A percentile compares a stretch with the other conserved stretches of the same genome.
Evolutionary conservation across 2,888 invertebrate species (phyloP).

Genomic region (Hypercompe scribonia): DNA sequence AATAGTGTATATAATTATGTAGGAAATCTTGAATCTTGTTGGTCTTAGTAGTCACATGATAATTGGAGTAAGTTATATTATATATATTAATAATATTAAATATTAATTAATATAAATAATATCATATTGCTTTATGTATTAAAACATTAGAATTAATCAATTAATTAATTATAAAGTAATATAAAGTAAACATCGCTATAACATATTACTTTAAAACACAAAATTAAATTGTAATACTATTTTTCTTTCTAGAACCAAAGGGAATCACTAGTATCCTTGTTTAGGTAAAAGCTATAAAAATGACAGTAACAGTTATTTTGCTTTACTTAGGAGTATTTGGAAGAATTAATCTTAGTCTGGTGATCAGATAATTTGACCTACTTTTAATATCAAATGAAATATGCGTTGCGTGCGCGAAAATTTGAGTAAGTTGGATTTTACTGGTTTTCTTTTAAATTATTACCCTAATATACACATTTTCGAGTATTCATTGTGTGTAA

Average conservation of each 20-base stretch:
- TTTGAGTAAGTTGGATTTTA: not conserved
- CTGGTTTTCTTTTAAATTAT: not conserved
- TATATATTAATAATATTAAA: no score
- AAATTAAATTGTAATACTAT: not conserved
- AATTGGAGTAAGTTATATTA: no score
- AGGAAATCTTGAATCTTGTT: not conserved
- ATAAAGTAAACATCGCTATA: not conserved
- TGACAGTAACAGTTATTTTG: no score
- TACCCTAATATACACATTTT: no score
- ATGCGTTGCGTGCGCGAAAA: no score
- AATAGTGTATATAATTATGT: not conserved
- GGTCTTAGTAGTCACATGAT: not conserved
- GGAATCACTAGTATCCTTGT: not conserved
- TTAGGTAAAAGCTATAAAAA: not conserved
- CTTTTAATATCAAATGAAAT: no score
- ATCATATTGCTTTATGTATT: no score
- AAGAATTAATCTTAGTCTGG: no score
- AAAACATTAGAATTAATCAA: not conserved
- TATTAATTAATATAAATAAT: no score
- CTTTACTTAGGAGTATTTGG: not conserved
- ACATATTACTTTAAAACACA: not conserved
- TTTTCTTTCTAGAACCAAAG: not conserved
- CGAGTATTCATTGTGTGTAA: no score
- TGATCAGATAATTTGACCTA: no score
- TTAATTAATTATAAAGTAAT: not conserved